A percentile compares a stretch with the other conserved stretches of the same genome.
These are phyloP conservation scores for Cnemophilus loriae DNA, from an alignment of 2,113 vertebrate genomes.

Conservation along the genomic window DNA sequence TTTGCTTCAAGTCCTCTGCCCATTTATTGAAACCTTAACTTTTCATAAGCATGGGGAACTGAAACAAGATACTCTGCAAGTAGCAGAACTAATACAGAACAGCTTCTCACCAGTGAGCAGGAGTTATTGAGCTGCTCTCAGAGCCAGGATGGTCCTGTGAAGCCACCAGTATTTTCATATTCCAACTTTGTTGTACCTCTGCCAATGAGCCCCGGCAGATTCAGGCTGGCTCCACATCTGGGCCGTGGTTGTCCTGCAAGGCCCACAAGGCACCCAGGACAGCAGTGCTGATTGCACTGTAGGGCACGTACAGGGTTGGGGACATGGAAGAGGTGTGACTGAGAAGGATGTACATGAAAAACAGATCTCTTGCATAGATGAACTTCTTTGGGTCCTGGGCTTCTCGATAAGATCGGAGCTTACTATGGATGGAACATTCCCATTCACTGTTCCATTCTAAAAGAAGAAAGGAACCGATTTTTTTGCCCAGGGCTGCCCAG, in stretches of 20 bases:
- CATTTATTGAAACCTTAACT: background rate
- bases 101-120: background rate
- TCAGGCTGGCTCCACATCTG: background rate
- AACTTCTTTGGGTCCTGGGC: background rate
- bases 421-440: background rate
- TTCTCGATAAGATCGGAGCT: background rate
- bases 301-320: background rate
- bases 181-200: background rate
- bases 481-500: background rate
- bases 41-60: background rate
- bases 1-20: background rate
- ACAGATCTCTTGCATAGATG: background rate
- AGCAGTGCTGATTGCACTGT: rapidly evolving
- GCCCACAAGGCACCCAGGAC: background rate
- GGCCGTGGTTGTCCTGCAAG: rapidly evolving
- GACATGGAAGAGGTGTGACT: background rate
- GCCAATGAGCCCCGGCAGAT: background rate
- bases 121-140: background rate
- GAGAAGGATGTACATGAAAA: background rate
- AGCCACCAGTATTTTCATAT: background rate
- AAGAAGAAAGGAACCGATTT: background rate
- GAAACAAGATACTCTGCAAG: background rate
- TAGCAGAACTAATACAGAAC: background rate
- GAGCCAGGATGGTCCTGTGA: background rate
- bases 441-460: background rate